Percentiles rank a stretch among this genome's conserved stretches.
Conservation (phyloP, 2,888 invertebrate genomes). For the Caenorhabditis sp. region DNA sequence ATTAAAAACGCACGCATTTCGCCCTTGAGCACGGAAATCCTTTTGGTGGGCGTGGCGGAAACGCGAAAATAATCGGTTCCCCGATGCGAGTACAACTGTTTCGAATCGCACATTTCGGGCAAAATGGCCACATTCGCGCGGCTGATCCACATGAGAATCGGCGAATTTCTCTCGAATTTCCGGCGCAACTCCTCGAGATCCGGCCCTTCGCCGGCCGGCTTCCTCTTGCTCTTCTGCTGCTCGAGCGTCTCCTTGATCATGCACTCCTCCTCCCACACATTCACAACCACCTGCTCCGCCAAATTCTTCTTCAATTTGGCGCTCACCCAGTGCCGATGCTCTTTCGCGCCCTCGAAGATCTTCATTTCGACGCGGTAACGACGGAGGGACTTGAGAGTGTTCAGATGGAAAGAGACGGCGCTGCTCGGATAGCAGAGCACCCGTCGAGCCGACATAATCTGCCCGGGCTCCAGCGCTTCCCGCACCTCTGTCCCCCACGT, state of each 20-base stretch:
- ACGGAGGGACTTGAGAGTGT: constrained; percentile 24
- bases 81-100: constrained; percentile 3
- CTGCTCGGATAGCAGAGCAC: constrained; percentile 19
- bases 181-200: not conserved
- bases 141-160: constrained; percentile 36
- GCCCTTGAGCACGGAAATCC: not conserved
- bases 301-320: constrained; percentile 1
- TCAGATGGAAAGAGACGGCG: constrained; percentile 28
- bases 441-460: constrained; percentile 20
- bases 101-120: constrained; percentile 25
- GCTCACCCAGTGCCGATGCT: constrained; percentile 18
- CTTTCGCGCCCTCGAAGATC: constrained; percentile 23
- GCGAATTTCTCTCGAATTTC: constrained; percentile 7
- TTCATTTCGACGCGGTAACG: constrained; percentile 10
- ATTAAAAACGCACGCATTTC: constrained; percentile 4
- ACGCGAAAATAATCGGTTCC: constrained; percentile 7
- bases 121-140: constrained; percentile 11
- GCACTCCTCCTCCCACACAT: constrained; percentile 26
- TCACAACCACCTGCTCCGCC: constrained; percentile 1
- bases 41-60: not conserved
- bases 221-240: not conserved
- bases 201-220: not conserved
- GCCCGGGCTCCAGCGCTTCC: constrained; percentile 5
- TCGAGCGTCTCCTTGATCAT: not conserved
- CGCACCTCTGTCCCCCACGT: constrained; percentile 10